Percentiles rank a stretch among this genome's conserved stretches.
These are phyloP conservation scores for Alaudala cheleensis DNA, from an alignment of 2,113 vertebrate species.

Conservation along the genomic window DNA sequence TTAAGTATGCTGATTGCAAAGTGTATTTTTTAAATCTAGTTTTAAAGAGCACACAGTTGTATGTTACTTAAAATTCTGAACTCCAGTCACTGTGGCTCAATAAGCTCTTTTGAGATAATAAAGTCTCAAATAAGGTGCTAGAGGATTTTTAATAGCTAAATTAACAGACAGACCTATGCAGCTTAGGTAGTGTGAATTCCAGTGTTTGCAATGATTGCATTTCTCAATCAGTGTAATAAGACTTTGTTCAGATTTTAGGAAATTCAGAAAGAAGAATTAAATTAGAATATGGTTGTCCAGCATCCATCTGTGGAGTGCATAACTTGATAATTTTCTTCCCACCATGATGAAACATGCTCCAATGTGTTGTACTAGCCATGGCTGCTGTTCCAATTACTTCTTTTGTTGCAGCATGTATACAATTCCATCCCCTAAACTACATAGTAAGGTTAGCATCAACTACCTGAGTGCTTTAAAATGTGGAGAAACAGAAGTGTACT, in stretches of 20 bases:
- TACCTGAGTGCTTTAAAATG: background rate
- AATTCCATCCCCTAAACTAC: background rate
- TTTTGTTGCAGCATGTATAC: background rate
- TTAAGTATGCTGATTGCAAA: background rate
- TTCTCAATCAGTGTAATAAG: background rate
- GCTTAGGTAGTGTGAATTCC: background rate
- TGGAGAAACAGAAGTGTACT: background rate
- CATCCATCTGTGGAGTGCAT: background rate
- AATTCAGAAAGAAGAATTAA: background rate
- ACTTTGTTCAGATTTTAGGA: background rate
- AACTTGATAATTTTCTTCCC: background rate
- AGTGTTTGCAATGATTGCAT: background rate
- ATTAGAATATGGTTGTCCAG: background rate
- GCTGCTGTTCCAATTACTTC: background rate
- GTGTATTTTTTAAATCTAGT: background rate
- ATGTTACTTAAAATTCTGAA: too few relatives aligned
- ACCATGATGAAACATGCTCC: background rate
- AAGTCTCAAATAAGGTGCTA: background rate
- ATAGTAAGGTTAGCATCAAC: background rate
- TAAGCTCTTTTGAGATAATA: background rate
- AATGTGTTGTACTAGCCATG: background rate
- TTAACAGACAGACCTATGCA: background rate
- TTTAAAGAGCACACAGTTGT: background rate
- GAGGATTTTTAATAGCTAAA: background rate
- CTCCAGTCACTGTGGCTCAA: background rate